Conservation (phyloP, 1,140 invertebrate genomes). For the Idris sp. region DNA sequence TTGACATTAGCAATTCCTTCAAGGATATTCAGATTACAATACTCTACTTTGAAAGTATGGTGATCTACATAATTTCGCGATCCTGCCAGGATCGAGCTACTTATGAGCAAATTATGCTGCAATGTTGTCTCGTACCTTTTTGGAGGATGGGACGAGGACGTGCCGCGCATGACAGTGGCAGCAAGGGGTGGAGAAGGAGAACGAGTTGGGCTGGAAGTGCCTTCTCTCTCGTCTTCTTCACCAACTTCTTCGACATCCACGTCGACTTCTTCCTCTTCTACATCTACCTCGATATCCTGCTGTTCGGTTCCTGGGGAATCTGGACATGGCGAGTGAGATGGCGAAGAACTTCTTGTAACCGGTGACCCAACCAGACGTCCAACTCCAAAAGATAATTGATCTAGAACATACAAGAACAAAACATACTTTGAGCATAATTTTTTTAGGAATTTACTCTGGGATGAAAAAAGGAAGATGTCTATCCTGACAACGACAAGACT, state of each 20-base stretch:
- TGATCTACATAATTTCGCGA: slow-evolving; percentile 44
- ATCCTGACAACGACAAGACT: slow-evolving; percentile 50
- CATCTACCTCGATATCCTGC: slow-evolving; percentile 72
- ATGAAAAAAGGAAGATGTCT: slow-evolving; percentile 48
- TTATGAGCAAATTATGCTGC: slow-evolving; percentile 38
- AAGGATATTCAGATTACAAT: slow-evolving; percentile 12
- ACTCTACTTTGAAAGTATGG: no score
- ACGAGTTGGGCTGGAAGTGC: slow-evolving; percentile 69
- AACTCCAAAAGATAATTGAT: slow-evolving; percentile 75
- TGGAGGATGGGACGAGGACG: slow-evolving; percentile 69
- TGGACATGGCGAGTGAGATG: slow-evolving; percentile 71
- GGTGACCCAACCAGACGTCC: slow-evolving; percentile 76
- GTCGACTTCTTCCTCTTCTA: slow-evolving; percentile 74
- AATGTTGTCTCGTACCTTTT: slow-evolving; percentile 74
- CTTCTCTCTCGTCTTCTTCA: slow-evolving; percentile 75
- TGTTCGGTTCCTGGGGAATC: slow-evolving; percentile 70
- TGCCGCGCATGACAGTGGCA: slow-evolving; percentile 61
- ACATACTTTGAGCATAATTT: no score
- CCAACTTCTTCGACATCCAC: slow-evolving; percentile 77
- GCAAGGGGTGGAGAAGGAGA: slow-evolving; percentile 72
- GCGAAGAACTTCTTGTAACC: slow-evolving; percentile 73
- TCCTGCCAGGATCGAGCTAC: slow-evolving; percentile 20
- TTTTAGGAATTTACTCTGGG: no score
- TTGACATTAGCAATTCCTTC: slow-evolving; percentile 1
- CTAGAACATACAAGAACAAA: slow-evolving; percentile 51